Evolutionary conservation across 2,113 vertebrate genomes (phyloP).

Genomic region (Arothron firmamentum): DNA sequence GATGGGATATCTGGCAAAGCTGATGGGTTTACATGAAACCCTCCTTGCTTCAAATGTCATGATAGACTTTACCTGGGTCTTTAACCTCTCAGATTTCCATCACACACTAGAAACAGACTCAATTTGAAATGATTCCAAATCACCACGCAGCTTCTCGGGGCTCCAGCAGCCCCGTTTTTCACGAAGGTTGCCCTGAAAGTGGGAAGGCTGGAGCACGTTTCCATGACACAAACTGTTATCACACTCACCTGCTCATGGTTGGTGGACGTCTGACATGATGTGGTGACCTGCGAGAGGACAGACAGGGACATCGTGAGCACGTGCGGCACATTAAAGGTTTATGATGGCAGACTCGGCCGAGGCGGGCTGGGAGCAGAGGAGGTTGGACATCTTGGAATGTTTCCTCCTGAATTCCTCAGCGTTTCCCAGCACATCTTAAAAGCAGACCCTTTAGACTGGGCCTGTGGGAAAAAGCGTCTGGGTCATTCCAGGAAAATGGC

Average conservation of each 20-base stretch:
- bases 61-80: too few relatives aligned
- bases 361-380: background rate
- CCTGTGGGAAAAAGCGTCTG: conserved; percentile 28
- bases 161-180: too few relatives aligned
- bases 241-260: conserved; percentile 68
- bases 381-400: conserved; percentile 1
- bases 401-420: conserved; percentile 37
- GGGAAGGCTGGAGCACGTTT: too few relatives aligned
- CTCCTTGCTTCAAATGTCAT: too few relatives aligned
- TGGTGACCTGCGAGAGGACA: conserved; percentile 56
- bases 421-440: conserved; percentile 16
- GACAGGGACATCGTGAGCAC: conserved; percentile 7
- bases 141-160: too few relatives aligned
- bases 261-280: conserved; percentile 60
- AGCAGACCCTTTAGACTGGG: conserved; percentile 23
- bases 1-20: background rate
- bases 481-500: conserved; percentile 1
- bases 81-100: too few relatives aligned
- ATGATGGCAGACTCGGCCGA: background rate
- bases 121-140: too few relatives aligned
- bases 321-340: background rate
- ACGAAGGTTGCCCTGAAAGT: too few relatives aligned
- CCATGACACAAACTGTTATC: too few relatives aligned
- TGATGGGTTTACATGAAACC: background rate
- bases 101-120: too few relatives aligned